These are phyloP conservation scores for Halcyon smyrnensis DNA, from an alignment of 2,797 vertebrate species.

Conservation along the genomic window DNA sequence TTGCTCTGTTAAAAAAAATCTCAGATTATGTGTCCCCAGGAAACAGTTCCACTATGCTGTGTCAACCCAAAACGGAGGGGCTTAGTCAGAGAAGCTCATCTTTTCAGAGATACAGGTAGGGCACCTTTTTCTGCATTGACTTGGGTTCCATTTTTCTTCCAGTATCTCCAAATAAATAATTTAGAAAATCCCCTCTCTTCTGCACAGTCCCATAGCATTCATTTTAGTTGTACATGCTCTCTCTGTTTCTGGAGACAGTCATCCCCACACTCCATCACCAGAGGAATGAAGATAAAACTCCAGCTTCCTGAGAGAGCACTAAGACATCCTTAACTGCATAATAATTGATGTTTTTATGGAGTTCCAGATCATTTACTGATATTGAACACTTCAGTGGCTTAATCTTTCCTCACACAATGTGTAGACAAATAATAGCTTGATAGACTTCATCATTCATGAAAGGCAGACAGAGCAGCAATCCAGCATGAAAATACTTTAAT, in stretches of 20 bases:
- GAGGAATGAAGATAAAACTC: background rate
- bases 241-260: background rate
- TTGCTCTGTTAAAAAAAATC: background rate
- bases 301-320: background rate
- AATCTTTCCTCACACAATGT: conserved; percentile 26
- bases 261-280: background rate
- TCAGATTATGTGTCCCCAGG: background rate
- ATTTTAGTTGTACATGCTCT: background rate
- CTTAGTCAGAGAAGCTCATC: background rate
- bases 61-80: background rate
- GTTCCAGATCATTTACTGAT: conserved; percentile 54
- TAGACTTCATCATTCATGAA: conserved; percentile 2
- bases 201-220: background rate
- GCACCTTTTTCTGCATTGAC: background rate
- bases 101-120: background rate
- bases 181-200: background rate
- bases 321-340: background rate
- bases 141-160: background rate
- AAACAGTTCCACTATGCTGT: background rate
- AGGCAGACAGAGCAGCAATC: conserved; percentile 8
- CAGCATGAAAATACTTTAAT: conserved; percentile 64
- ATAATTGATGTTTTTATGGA: conserved; percentile 48
- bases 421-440: conserved; percentile 32
- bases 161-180: background rate
- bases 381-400: conserved; percentile 19